Evolutionary conservation across 2,113 vertebrate genomes (phyloP), one percentile per base, ranked within the genome.

Genomic region (Saccopteryx bilineata): DNA sequence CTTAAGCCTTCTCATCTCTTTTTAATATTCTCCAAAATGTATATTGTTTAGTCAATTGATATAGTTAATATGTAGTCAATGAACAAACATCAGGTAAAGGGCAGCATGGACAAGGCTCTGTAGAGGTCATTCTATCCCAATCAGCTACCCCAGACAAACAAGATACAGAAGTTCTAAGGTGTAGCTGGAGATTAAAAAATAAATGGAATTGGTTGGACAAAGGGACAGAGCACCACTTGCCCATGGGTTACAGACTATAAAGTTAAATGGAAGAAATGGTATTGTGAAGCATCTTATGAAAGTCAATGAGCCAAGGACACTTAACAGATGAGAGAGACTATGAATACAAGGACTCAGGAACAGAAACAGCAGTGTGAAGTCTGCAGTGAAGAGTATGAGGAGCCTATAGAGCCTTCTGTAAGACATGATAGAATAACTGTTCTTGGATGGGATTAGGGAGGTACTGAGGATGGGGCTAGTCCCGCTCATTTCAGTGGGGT

Each of bases 11-110:
- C 48, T 80, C 50, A 61, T 24, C 31, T 60, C 60, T 81, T 46
- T 74, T 93, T 48, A 60, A 68, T 31, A 82, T 87, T 75, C 79
- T 72, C 87, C n/a, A 65, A 46, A 66, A 54, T 71, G n/a, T 82
- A 60, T 24, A 54, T 14, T 61, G 50, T 61, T 92, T 39, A 81
- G 52, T 63, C 54, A 72, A 24, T 18, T 60, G 6, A 23, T 48
- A 50, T n/a, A 7, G 52, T 76, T 87, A n/a, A 76, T 60, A 72
- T 66, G 39, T 54, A 93, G 83, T 46, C 18, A 23, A 18, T 9
- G 2, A 75, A 50, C 33, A 76, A 66, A 76, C 21, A n/a, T 10
- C 79, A 26, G 63, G 9, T 33, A 24, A 88, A 71, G 21, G 26
- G 33, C 11, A 26, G 24, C 23, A 9, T 8, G 12, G 28, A 23